phyloP scores from a whole-genome alignment of 35 echinoderm and acorn worm genomes.

The Eucidaris tribuloides region DNA sequence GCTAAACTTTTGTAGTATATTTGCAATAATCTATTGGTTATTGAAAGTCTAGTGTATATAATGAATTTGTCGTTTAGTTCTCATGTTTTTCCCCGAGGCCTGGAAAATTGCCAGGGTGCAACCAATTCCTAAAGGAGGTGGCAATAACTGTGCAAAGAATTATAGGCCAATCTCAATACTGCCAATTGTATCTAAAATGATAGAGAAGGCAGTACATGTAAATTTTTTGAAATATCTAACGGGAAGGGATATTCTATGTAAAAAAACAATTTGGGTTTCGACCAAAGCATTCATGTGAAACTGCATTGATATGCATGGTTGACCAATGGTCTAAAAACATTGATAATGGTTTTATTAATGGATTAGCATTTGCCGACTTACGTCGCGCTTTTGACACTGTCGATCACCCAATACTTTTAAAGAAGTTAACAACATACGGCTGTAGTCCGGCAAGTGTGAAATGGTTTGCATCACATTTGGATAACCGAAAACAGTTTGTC shows the following conservation, averaged over 20 bases:
- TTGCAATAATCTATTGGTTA: background rate
- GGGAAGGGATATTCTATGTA: background rate
- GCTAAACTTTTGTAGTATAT: background rate
- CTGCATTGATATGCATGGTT: background rate
- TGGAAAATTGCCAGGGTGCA: background rate
- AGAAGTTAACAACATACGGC: background rate
- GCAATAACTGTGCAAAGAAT: too few relatives aligned
- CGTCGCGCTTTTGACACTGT: background rate
- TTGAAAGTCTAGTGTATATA: background rate
- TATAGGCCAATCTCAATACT: background rate
- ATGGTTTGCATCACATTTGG: background rate
- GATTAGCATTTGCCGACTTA: background rate
- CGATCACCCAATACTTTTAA: background rate
- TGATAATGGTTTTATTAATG: background rate
- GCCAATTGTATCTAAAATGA: background rate
- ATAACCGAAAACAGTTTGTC: constrained; percentile 3
- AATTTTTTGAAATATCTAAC: background rate
- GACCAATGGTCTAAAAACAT: too few relatives aligned
- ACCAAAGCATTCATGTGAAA: background rate
- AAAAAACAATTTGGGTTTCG: background rate
- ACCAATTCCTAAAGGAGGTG: constrained; percentile 6
- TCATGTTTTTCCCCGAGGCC: too few relatives aligned
- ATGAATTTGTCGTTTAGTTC: background rate
- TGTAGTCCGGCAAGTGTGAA: background rate
- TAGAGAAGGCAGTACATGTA: background rate